Evolutionary conservation across 2,113 vertebrate species (phyloP).

Genomic region (Nannobrachium achirus): DNA sequence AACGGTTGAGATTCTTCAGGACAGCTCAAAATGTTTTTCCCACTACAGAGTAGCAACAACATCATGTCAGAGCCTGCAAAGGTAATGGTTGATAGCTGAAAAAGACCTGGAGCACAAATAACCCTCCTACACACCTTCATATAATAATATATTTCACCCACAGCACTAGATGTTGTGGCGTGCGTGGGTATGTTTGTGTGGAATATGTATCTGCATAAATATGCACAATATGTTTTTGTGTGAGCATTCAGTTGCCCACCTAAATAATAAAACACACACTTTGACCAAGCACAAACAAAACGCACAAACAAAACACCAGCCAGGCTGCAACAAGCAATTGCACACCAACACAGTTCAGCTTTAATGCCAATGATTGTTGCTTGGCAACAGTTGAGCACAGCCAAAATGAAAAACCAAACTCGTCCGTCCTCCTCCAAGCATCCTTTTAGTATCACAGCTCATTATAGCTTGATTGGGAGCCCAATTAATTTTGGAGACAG

Average conservation of each 20-base stretch:
- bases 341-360: conserved; percentile 10
- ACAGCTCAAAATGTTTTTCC: conserved; percentile 50
- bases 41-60: conserved; percentile 43
- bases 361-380: conserved; percentile 42
- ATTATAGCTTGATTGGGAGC: neutral
- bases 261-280: conserved; percentile 19
- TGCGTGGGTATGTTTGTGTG: conserved; percentile 19
- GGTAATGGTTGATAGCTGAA: conserved; percentile 45
- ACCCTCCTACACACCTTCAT: conserved; percentile 54
- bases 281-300: conserved; percentile 7
- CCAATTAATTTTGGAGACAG: neutral
- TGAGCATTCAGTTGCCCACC: conserved; percentile 27
- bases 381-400: conserved; percentile 42
- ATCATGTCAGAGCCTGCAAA: conserved; percentile 66
- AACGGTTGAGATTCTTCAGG: conserved; percentile 52
- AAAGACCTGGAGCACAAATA: conserved; percentile 55
- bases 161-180: conserved; percentile 4
- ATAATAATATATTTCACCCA: conserved; percentile 22
- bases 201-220: conserved; percentile 25
- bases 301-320: conserved; percentile 43
- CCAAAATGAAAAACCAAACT: conserved; percentile 22
- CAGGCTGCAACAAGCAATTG: conserved; percentile 27
- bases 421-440: conserved; percentile 8
- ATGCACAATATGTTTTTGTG: conserved; percentile 10
- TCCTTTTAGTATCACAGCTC: neutral